A percentile compares a stretch with the other conserved stretches of the same genome.
phyloP scores from a whole-genome alignment of 2,113 vertebrate genomes.

The Myotis lucifugus region DNA sequence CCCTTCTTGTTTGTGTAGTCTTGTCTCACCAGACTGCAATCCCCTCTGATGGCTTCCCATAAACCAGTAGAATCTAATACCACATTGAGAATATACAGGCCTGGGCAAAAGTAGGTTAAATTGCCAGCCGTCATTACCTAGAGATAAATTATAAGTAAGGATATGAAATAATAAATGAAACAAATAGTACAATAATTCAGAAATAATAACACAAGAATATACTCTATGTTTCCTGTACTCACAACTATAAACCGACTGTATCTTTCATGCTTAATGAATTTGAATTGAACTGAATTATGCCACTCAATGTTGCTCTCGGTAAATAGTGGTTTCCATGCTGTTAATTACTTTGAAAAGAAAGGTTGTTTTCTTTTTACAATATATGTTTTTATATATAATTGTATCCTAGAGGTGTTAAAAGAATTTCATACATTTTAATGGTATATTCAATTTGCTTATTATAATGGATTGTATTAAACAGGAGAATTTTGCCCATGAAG shows the following conservation, averaged over 20 bases:
- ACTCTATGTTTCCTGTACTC: not conserved
- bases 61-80: not conserved
- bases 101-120: not conserved
- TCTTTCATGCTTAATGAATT: not conserved
- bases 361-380: not conserved
- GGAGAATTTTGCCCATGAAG: not conserved
- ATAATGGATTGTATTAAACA: not conserved
- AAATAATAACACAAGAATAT: not conserved
- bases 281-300: not conserved
- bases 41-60: not conserved
- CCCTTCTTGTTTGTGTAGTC: not conserved
- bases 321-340: not conserved
- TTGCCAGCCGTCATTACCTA: not conserved
- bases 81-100: not conserved
- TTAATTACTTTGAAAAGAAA: slow-evolving; percentile 33
- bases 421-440: not conserved
- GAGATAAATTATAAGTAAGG: not conserved
- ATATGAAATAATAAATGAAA: not conserved
- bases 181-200: not conserved
- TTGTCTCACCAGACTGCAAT: not conserved
- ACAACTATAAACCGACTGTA: not conserved
- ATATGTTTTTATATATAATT: not conserved
- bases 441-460: not conserved
- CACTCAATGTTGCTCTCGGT: not conserved
- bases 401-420: not conserved